Evolutionary conservation across 2,888 invertebrate genomes (phyloP), one percentile per base, ranked within the genome.

Genomic region (Pandemis corylana): DNA sequence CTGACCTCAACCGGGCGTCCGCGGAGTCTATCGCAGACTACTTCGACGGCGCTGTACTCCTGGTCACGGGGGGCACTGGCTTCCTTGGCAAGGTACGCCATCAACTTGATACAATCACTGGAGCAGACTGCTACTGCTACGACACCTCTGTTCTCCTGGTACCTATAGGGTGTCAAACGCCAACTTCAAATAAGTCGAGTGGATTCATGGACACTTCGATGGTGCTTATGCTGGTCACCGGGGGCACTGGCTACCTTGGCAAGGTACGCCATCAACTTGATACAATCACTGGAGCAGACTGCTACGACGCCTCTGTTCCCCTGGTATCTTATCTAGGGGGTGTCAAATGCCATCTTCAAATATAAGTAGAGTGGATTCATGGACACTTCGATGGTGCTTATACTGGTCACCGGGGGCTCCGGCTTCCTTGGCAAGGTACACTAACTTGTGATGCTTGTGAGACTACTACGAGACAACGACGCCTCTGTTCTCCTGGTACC

Each of bases 361-460:
- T n/a, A 28, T 28, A 2, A 28, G 2, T 28, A 28, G 28, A 28
- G 28, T 28, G 28, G 1, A 28, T 28, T 2, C 28, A 28, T 28
- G 28, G 28, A 28, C 28, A n/a, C 51, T 13, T 51, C n/a, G 51
- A 5, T 6, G 0, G 51, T 5, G 5, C n/a, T 51, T 13, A 28
- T 49, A 4, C 51, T 51, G 13, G 5, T n/a, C n/a, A n/a, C n/a
- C n/a, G n/a, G 51, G 6, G 0, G 78, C 78, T 90, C 89, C 0
- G 98, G 99, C n/a, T 99, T 99, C 88, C 95, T 99, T 68, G 99
- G 49, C 6, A 46, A 15, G 99, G 49, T 99, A 99, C 53, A n/a
- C n/a, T n/a, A n/a, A n/a, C n/a, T n/a, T n/a, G n/a, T n/a, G n/a
- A n/a, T n/a, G n/a, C n/a, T n/a, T n/a, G n/a, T n/a, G n/a, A n/a